Base-by-base conservation (phyloP, 2,113 vertebrate species). In the Dromaius novaehollandiae region DNA sequence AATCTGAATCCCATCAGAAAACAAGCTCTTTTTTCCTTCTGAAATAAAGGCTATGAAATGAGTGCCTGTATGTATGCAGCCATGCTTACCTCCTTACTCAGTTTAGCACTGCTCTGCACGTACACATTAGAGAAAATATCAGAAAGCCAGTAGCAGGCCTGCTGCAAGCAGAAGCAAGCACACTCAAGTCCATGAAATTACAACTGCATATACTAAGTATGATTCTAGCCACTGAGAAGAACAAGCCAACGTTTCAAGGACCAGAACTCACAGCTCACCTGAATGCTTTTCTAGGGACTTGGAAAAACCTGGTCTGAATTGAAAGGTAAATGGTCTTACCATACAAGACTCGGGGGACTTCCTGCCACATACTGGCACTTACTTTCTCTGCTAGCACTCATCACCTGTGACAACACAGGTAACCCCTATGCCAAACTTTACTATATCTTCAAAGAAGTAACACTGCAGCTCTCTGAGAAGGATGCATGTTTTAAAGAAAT, bases 221-320 rank as follows among this genome's bases (percentile, higher is more conserved):
- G 50, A 95, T 10, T 75, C 50, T 65, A 93, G 71, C 65, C 25
- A 44, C 60, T 63, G 65, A 55, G 87, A 94, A 87, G 9, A 63
- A 87, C 14, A 48, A 95, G 60, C 56, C 89, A 80, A 13, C 40
- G 44, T 76, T 90, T 68, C 66, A 61, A 90, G 40, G 36, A 91
- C 21, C 51, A 82, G 38, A 89, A 46, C 56, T 76, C 89, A 60
- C 51, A 40, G 24, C 30, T 58, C 3, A 9, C 17, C 77, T 55
- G 60, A 91, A 88, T 36, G 20, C 19, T 51, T 63, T 48, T 66
- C 66, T 0, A 42, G 22, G n/a, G n/a, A 60, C 77, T 34, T 13
- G 36, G 77, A 24, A 86, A 89, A 84, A 55, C 11, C 63, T 78
- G 55, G 61, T 14, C 14, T 32, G 56, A 94, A 71, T 73, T 74